A percentile compares a stretch with the other conserved stretches of the same genome.
Conservation (phyloP, 2,888 invertebrate genomes). For the Epirrhoe alternata region DNA sequence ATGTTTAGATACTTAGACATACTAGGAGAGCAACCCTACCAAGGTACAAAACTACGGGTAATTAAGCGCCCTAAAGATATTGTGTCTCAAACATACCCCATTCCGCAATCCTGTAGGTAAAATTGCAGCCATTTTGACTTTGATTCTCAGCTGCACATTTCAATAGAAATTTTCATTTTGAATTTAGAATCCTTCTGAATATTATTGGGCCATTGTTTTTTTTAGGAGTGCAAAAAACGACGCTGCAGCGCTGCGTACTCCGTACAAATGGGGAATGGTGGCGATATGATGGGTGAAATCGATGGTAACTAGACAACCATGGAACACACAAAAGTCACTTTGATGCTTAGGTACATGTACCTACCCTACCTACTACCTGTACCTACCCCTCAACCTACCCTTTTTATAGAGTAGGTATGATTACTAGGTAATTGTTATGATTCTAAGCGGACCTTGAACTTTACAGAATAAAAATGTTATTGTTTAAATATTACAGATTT, state of each 20-base stretch:
- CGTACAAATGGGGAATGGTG: conserved; percentile 26
- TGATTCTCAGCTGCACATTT: conserved; percentile 13
- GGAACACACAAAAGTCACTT: conserved; percentile 51
- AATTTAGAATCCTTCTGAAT: conserved; percentile 29
- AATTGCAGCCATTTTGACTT: conserved; percentile 68
- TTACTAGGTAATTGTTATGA: too few species aligned
- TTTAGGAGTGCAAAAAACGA: conserved; percentile 7
- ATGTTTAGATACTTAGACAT: too few species aligned
- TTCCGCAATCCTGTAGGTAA: conserved; percentile 70
- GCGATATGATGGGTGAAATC: conserved; percentile 23
- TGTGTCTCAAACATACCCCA: conserved; percentile 58
- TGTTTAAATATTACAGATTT: too few species aligned
- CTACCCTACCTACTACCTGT: too few species aligned
- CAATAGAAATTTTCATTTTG: conserved; percentile 21
- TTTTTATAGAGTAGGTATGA: too few species aligned
- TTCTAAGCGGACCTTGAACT: too few species aligned
- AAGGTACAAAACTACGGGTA: too few species aligned
- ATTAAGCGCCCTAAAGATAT: background rate
- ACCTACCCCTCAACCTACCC: too few species aligned
- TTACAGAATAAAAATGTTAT: too few species aligned
- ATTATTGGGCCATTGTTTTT: conserved; percentile 32
- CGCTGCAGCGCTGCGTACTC: conserved; percentile 3
- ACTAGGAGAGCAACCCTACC: too few species aligned
- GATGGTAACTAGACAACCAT: conserved; percentile 75
- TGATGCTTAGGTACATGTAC: conserved; percentile 19